Conservation (phyloP, 2,888 invertebrate species). For the Trichopoda pennipes region DNA sequence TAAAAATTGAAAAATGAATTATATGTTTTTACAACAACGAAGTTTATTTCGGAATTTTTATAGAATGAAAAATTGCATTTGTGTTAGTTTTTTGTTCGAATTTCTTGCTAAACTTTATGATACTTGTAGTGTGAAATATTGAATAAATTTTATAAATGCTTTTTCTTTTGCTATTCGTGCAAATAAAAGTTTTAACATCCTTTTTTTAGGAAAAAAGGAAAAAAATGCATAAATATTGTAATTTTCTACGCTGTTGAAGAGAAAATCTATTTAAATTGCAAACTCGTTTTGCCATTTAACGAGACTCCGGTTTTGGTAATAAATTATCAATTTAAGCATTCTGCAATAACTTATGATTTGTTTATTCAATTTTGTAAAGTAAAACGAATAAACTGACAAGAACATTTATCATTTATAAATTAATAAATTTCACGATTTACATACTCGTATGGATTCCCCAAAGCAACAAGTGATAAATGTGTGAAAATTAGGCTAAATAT, state of each 20-base stretch:
- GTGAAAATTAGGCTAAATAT: conserved; percentile 14
- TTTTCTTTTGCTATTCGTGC: background rate
- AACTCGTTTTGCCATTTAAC: background rate
- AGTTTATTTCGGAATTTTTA: conserved; percentile 47
- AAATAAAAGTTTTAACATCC: conserved; percentile 17
- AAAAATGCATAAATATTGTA: background rate
- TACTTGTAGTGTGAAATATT: conserved; percentile 27
- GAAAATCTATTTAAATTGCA: conserved; percentile 5
- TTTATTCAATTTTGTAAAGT: conserved; percentile 2
- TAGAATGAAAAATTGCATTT: conserved; percentile 49
- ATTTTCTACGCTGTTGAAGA: background rate
- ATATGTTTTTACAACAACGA: conserved; percentile 40
- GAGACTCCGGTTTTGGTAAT: background rate
- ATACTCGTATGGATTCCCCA: background rate
- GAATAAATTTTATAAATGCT: background rate
- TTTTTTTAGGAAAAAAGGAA: background rate
- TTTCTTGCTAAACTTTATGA: background rate
- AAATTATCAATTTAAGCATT: conserved; percentile 21
- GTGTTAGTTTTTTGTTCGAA: conserved; percentile 11
- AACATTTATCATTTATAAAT: conserved; percentile 27
- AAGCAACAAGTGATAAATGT: conserved; percentile 12
- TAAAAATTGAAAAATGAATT: conserved; percentile 8
- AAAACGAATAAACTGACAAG: background rate
- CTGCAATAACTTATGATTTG: conserved; percentile 11
- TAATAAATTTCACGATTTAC: conserved; percentile 13